Base-by-base conservation (phyloP, 2,888 invertebrate genomes). In the Drosophila subsilvestris region DNA sequence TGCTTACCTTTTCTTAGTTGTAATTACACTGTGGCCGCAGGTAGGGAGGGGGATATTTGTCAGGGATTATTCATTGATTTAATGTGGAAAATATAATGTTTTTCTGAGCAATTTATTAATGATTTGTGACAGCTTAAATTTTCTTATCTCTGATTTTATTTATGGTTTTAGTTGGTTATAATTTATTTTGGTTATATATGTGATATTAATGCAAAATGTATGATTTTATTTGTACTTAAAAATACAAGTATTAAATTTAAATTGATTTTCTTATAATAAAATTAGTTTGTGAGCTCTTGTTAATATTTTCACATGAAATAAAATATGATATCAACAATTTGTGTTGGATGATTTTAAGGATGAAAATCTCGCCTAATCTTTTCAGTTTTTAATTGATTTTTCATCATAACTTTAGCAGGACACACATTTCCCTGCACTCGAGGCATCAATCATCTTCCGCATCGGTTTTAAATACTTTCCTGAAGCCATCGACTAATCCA, bases 401-500 rank as follows among this genome's bases (percentile, higher is more conserved):
- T n/a, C 6, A 22, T 42, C 25, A n/a, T 18, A 18, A 51, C 27
- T 25, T 25, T 44, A 29, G 17, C n/a, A 22, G 10, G 51, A 17
- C 27, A 32, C 37, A 37, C 17, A 37, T 8, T 63, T n/a, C 2
- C 20, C 51, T 51, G n/a, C 43, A 25, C 29, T 17, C 22, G 68
- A 32, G 17, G 32, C 69, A 68, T 68, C 63, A 77, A 43, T 59
- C 61, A 51, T 49, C 12, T 17, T 57, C 50, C 7, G 37, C 60
- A 69, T 83, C 66, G 57, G 42, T 74, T 67, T 63, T 63, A 63
- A 71, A 72, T 70, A 69, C 68, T 56, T 83, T 53, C 49, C 29
- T 5, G 53, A 72, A 67, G 69, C 80, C 76, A 80, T 84, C 80
- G 78, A 68, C 72, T 74, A 84, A 78, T 62, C 71, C 65, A 72